Conservation (phyloP, 1,140 invertebrate genomes). For the Dreissena rostriformis region DNA sequence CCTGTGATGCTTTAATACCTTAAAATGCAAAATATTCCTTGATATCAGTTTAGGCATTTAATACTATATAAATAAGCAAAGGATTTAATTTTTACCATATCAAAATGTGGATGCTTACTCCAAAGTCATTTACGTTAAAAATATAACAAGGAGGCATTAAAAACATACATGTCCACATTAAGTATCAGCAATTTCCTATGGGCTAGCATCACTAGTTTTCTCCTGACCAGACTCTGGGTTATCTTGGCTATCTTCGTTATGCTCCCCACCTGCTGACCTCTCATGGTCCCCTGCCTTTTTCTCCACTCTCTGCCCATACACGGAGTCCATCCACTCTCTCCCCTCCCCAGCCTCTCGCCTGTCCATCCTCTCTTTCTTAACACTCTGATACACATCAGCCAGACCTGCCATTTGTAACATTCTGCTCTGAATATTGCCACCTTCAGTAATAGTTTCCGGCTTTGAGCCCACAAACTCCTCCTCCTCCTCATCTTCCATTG, state of each 20-base stretch:
- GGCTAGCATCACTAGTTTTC: neutral
- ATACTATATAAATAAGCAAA: no score
- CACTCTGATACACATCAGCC: neutral
- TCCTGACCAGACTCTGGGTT: neutral
- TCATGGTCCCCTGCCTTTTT: neutral
- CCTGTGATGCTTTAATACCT: no score
- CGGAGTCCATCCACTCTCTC: neutral
- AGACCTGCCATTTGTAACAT: constrained; percentile 53
- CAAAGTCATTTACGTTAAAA: no score
- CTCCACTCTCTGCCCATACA: neutral
- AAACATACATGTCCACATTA: no score
- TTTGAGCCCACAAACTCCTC: constrained; percentile 51
- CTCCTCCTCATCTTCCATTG: constrained; percentile 59
- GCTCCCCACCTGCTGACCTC: neutral
- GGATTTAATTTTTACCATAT: no score
- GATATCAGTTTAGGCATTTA: no score
- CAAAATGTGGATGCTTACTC: no score
- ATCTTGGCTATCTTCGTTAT: neutral
- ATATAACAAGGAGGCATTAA: no score
- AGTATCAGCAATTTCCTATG: neutral
- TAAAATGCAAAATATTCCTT: no score
- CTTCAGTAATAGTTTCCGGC: neutral
- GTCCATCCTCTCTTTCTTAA: neutral
- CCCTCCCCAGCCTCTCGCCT: neutral
- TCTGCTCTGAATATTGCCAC: constrained; percentile 42